Percentiles rank a stretch among this genome's conserved stretches.
Conservation (phyloP, 2,797 vertebrate genomes). For the Chromis chromis region DNA sequence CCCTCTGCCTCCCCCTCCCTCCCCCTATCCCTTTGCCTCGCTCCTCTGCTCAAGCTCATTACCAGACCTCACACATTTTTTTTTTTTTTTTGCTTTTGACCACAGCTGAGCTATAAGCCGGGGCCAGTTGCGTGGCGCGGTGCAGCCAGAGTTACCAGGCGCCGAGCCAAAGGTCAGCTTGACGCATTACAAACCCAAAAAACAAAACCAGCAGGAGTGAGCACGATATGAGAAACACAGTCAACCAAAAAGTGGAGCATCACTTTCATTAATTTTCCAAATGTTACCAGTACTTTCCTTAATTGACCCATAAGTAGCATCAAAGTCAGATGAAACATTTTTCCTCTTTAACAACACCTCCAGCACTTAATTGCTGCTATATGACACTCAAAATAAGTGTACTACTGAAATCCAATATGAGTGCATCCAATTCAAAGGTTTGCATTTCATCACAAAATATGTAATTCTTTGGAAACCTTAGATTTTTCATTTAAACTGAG, state of each 20-base stretch:
- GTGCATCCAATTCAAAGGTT: background rate
- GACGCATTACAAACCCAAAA: constrained; percentile 38
- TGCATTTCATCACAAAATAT: no score
- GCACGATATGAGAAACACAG: background rate
- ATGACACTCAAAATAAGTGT: background rate
- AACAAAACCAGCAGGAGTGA: constrained; percentile 51
- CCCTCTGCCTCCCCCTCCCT: constrained; percentile 24
- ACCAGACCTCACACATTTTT: constrained; percentile 57
- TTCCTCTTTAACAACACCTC: background rate
- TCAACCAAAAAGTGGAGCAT: constrained; percentile 21
- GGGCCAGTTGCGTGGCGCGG: constrained; percentile 17
- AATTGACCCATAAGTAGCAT: constrained; percentile 1
- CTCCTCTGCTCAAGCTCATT: constrained; percentile 60
- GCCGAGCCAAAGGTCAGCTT: constrained; percentile 57
- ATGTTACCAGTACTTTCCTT: background rate
- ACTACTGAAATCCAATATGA: background rate
- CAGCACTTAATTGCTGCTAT: background rate
- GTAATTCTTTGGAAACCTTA: background rate
- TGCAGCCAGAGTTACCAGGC: constrained; percentile 21
- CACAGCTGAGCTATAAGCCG: constrained; percentile 29
- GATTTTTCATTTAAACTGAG: background rate
- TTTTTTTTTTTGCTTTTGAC: constrained; percentile 52
- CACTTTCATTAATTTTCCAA: constrained; percentile 29
- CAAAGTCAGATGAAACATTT: constrained; percentile 25
- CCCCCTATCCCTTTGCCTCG: constrained; percentile 5